Conservation (phyloP, 2,797 vertebrate species). For the Dendrocincla fuliginosa region DNA sequence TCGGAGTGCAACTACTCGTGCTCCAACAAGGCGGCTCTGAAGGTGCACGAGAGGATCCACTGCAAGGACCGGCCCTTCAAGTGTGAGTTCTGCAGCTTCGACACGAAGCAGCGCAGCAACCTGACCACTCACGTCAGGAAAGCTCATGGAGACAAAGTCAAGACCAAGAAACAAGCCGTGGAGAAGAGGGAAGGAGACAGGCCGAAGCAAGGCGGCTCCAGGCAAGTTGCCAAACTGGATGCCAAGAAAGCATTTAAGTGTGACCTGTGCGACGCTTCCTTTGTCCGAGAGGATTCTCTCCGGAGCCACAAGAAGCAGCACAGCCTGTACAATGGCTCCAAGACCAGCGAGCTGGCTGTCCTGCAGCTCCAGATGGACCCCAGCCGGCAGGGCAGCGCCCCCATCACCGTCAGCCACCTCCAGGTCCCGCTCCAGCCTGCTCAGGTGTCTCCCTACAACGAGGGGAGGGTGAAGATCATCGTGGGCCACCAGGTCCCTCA, state of each 20-base stretch:
- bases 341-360: constrained; percentile 63
- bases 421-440: constrained; percentile 71
- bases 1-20: constrained; percentile 91
- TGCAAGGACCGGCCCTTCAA: constrained; percentile 92
- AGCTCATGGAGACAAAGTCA: constrained; percentile 84
- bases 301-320: constrained; percentile 95
- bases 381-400: constrained; percentile 23
- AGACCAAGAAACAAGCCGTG: constrained; percentile 58
- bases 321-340: constrained; percentile 69
- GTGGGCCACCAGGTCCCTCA: constrained; percentile 83
- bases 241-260: constrained; percentile 90
- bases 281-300: constrained; percentile 94
- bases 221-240: constrained; percentile 89
- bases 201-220: constrained; percentile 76
- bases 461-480: constrained; percentile 89
- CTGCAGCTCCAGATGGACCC: constrained; percentile 76
- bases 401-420: constrained; percentile 71
- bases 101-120: constrained; percentile 96
- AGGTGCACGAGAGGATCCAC: constrained; percentile 91
- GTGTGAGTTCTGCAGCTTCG: constrained; percentile 88
- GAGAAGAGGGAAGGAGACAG: constrained; percentile 70
- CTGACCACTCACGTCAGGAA: constrained; percentile 92
- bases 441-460: constrained; percentile 74
- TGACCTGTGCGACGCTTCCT: constrained; percentile 87
- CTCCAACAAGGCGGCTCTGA: constrained; percentile 90